These are phyloP conservation scores for Antedon bifida DNA, from an alignment of 35 echinoderm and acorn worm genomes.

Conservation along the genomic window DNA sequence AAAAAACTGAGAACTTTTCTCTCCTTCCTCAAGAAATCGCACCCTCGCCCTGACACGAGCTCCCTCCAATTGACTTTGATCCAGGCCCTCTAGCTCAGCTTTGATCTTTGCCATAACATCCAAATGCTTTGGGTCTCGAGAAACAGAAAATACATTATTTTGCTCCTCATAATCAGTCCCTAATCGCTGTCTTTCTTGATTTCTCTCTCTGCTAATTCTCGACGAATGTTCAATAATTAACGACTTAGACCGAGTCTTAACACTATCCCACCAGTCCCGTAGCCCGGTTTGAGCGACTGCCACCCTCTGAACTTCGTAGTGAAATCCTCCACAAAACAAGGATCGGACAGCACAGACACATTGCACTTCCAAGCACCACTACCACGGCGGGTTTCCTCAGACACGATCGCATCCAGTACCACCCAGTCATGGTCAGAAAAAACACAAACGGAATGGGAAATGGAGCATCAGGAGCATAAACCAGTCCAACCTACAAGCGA, in stretches of 20 bases:
- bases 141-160: background rate
- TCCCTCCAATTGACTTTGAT: too few relatives aligned
- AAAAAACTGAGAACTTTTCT: too few relatives aligned
- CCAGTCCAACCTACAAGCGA: background rate
- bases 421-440: slow-evolving; percentile 5
- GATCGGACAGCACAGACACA: background rate
- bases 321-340: background rate
- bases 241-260: background rate
- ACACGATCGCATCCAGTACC: background rate
- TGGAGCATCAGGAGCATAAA: background rate
- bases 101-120: background rate
- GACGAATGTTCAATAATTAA: background rate
- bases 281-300: slow-evolving; percentile 7
- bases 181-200: background rate
- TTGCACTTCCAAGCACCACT: slow-evolving; percentile 1
- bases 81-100: background rate
- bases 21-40: too few relatives aligned
- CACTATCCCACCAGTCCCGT: slow-evolving; percentile 3
- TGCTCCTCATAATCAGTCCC: background rate
- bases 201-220: background rate
- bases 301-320: background rate
- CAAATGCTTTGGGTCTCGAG: slow-evolving; percentile 9
- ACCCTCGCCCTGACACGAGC: too few relatives aligned
- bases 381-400: background rate
- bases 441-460: background rate